phyloP scores from a whole-genome alignment of 2,888 invertebrate species.

The Eupithecia exiguata region DNA sequence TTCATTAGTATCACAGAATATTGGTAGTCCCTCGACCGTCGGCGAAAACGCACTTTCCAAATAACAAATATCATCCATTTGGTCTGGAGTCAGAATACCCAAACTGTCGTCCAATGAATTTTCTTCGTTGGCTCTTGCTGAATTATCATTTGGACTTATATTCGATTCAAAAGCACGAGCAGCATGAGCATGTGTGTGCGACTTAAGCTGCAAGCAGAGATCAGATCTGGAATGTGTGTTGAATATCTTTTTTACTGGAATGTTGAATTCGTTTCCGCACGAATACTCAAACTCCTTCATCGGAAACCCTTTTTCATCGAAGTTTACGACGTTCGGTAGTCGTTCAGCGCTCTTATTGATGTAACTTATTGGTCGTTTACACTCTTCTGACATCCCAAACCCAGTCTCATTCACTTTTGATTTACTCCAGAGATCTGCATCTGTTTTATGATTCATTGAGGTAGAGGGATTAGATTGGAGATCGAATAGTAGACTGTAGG shows the following conservation, averaged over 20 bases:
- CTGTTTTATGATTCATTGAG: constrained; percentile 57
- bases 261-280: constrained; percentile 72
- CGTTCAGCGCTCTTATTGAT: constrained; percentile 68
- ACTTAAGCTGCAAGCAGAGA: constrained; percentile 75
- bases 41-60: constrained; percentile 86
- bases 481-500: constrained; percentile 85
- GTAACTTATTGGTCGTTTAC: constrained; percentile 56
- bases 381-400: constrained; percentile 51
- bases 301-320: constrained; percentile 70
- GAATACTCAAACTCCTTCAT: constrained; percentile 80
- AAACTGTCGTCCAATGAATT: constrained; percentile 94
- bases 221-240: constrained; percentile 78
- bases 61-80: constrained; percentile 90
- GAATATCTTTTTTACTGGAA: constrained; percentile 66
- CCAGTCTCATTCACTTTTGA: constrained; percentile 54
- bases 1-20: constrained; percentile 74
- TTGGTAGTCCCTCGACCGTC: constrained; percentile 85
- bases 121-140: constrained; percentile 85
- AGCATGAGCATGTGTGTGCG: constrained; percentile 60
- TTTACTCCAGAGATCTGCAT: constrained; percentile 58
- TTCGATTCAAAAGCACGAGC: constrained; percentile 68
- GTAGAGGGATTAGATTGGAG: constrained; percentile 72
- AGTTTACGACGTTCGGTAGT: constrained; percentile 74
- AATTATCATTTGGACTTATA: constrained; percentile 78
- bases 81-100: constrained; percentile 94